Percentiles rank a stretch among this genome's conserved stretches.
Conservation (phyloP, 2,113 vertebrate genomes). For the Phocoena phocoena region DNA sequence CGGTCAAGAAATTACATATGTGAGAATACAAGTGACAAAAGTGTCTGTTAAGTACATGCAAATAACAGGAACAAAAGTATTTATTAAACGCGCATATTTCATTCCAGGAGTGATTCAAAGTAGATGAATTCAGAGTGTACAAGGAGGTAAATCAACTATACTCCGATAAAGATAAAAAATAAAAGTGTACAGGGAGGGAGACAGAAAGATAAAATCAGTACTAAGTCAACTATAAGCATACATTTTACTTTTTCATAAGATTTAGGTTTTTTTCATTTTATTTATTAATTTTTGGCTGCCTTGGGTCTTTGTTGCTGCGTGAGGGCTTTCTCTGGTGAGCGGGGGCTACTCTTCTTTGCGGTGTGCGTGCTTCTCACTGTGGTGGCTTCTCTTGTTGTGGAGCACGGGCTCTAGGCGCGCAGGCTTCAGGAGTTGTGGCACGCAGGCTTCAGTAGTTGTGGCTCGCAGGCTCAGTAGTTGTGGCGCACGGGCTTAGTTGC, state of each 20-base stretch:
- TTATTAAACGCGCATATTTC: not conserved
- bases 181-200: not conserved
- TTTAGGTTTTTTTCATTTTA: not conserved
- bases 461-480: too few relatives aligned
- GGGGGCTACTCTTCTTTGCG: too few relatives aligned
- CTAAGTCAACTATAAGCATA: not conserved
- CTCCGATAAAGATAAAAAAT: too few relatives aligned
- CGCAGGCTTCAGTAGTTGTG: too few relatives aligned
- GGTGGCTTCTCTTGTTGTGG: too few relatives aligned
- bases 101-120: not conserved
- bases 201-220: not conserved
- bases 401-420: rapidly evolving
- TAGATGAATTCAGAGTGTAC: not conserved
- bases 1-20: not conserved
- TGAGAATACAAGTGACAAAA: not conserved
- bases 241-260: not conserved
- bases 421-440: too few relatives aligned
- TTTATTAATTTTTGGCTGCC: too few relatives aligned
- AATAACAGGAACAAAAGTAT: not conserved
- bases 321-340: too few relatives aligned
- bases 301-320: too few relatives aligned
- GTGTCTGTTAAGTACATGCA: not conserved
- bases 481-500: too few relatives aligned
- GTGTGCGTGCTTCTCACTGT: too few relatives aligned
- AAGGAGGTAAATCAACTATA: not conserved